Base-by-base conservation (phyloP, 2,888 invertebrate species). In the Hydraecia micacea region DNA sequence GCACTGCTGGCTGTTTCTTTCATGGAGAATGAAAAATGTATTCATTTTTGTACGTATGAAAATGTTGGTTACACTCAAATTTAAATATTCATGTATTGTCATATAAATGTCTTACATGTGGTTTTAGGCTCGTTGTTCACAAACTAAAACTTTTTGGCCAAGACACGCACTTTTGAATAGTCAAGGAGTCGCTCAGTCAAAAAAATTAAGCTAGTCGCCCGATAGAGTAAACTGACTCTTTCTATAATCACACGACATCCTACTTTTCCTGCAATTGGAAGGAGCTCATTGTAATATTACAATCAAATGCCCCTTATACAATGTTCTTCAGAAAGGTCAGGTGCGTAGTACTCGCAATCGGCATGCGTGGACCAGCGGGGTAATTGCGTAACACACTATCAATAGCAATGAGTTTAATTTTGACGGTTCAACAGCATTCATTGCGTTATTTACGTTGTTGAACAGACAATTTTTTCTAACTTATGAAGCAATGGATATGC, bases 31-130 rank as follows among this genome's bases (percentile, higher is more conserved):
- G 36, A 75, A 66, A 70, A 62, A 62, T 72, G n/a, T 42, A 58
- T 82, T 60, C 13, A 36, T 83, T 72, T 85, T 86, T 69, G 2
- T n/a, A 60, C 63, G 15, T 55, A 62, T 36, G 11, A 42, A 71
- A 71, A 52, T 52, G 32, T 80, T 65, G 8, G 18, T 58, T 55
- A 58, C 21, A 62, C 28, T 67, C 21, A n/a, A 58, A 75, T 25
- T 42, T 15, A 39, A 58, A 58, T 15, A 42, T 11, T 2, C 9
- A 55, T 52, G 32, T 52, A 15, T 67, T 32, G 25, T 9, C 15
- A 25, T 13, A 21, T 39, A 55, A 55, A 78, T 18, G n/a, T 15
- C 25, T 3, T 55, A 15, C 18, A 5, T 21, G n/a, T 60, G 5
- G n/a, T 36, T 13, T 42, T 21, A 72, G n/a, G 9, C 9, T 21